Evolutionary conservation across 2,113 vertebrate genomes (phyloP), one percentile per base, ranked within the genome.

Genomic region (Gymnarchus niloticus): DNA sequence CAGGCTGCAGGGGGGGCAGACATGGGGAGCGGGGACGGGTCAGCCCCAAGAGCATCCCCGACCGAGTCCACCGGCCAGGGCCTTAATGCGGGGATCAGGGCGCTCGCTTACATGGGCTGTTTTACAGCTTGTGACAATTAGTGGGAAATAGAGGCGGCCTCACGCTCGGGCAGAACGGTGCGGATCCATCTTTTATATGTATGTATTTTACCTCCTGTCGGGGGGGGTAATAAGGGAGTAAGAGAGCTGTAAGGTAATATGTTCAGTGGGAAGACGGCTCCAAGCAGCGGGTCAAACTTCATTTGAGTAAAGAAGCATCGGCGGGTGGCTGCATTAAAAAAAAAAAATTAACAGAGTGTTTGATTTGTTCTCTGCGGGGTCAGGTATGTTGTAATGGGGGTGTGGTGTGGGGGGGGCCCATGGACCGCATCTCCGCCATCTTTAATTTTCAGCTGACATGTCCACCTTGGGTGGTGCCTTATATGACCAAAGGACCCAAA

Each of bases 1-100:
- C 92, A 92, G 87, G 85, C 88, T 28, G 84, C 52, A 48, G 85
- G 56, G 59, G 65, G 46, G 85, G 90, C 89, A 89, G 88, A 76
- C 81, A 90, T 91, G 49, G 89, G 84, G 81, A 91, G 89, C 91
- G 87, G 59, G 56, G 77, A 82, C 57, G 41, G 59, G 87, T 87
- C 87, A 85, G 65, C 69, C 88, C 46, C 44, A 52, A 49, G 61
- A 78, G 76, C 59, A 33, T 86, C 80, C 54, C 84, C 85, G 37
- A 81, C 49, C 65, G 33, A 83, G 57, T 57, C 84, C 76, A 51
- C 81, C 84, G 76, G 57, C 52, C 84, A 8, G 6, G 77, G 51
- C 52, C 85, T 87, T 54, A 7, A 54, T 6, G 52, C 3, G 7
- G 41, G 2, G 52, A 54, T 6, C 73, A n/a, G 17, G 17, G 33